Evolutionary conservation across 2,888 invertebrate species (phyloP), one percentile per base, ranked within the genome.

Genomic region (Nemotelus nigrinus): DNA sequence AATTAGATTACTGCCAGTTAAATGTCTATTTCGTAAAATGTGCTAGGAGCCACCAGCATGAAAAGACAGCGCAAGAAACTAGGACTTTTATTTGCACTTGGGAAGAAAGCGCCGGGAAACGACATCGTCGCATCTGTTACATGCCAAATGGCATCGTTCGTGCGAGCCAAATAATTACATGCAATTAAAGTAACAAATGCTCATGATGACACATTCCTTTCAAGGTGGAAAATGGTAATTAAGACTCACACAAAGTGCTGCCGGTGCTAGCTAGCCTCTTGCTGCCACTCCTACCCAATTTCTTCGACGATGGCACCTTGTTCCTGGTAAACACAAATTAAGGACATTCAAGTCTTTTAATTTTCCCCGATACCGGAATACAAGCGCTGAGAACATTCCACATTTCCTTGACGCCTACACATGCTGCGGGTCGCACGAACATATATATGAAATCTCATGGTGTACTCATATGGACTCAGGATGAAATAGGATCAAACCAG

Each of bases 111-210:
- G 60, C 25, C 25, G 1, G 41, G 60, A 60, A n/a, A 48, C 44
- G 67, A 47, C 39, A 50, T 6, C 50, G n/a, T 55, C 71, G 45
- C 71, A 72, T 72, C 71, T 72, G 71, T 44, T 58, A 58, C 47
- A 58, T 58, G 57, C 71, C n/a, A 44, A 57, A 58, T 58, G 48
- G 71, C 44, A 70, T 45, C 44, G 45, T 44, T 5, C 57, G 45
- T 45, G n/a, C 45, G 45, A 74, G 45, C 74, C 63, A 45, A 74
- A 74, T 74, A 74, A 74, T 74, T 74, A 74, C 74, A 74, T 74
- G 74, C 63, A 74, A 74, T 74, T 74, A 74, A 74, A 74, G 63
- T 74, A 74, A 74, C 74, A 74, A 74, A 74, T 74, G 74, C 63
- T 74, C 43, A 53, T 48, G 63, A 74, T 74, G 74, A 74, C 74